Evolutionary conservation across 1,140 invertebrate genomes (phyloP), one percentile per base, ranked within the genome.

Genomic region (Eurosta solidaginis): DNA sequence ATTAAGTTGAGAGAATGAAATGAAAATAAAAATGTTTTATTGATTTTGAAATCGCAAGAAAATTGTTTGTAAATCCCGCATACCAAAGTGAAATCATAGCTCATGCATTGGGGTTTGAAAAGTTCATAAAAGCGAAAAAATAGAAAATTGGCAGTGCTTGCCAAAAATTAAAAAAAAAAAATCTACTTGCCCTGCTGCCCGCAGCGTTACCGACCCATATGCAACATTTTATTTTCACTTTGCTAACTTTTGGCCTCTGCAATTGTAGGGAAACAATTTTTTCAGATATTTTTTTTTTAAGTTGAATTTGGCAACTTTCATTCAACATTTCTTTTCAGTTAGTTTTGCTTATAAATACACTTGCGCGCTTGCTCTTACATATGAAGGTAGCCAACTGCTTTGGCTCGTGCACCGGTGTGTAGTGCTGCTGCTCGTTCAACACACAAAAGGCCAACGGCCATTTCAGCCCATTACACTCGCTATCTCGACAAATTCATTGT

Each of bases 391-490:
- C n/a, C 33, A 12, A 3, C 45, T 14, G 40, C 14, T 36, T 36
- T 10, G 0, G 33, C 25, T 7, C 1, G 1, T n/a, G 10, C n/a
- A 49, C 17, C 9, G 47, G 17, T 54, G 9, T 59, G 0, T 20
- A 7, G 3, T 47, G 45, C n/a, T 12, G 12, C 0, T 14, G 1
- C 52, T 3, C 4, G 27, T 0, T 9, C 10, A 36, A 5, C 7
- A 20, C 2, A 74, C 42, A 78, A 82, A 82, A 82, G 78, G 75
- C 80, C 81, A 83, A 74, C 77, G 81, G 74, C 78, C 80, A 81
- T 82, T 85, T 82, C 81, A 85, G 79, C 80, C 81, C 80, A 83
- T 84, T 84, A 83, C 80, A 82, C 78, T 81, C 79, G 77, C 77
- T 80, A 78, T 42, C 76, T 74, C 54, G 50, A 77, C 59, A 52